Conservation (phyloP, 2,113 vertebrate species). For the Phainopepla nitens region DNA sequence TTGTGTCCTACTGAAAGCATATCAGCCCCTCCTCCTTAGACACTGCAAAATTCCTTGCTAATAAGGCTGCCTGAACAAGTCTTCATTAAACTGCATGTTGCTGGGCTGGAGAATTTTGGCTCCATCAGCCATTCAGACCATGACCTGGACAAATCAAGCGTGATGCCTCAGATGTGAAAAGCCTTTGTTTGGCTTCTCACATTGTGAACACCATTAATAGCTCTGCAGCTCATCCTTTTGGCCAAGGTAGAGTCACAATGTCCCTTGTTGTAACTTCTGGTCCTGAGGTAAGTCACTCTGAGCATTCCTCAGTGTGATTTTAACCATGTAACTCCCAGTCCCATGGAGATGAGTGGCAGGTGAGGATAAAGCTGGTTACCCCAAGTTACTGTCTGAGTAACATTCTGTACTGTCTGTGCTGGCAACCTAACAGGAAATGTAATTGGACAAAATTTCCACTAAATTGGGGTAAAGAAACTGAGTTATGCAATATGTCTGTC, state of each 20-base stretch:
- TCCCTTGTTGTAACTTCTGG: neutral
- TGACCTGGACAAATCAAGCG: slow-evolving; percentile 25
- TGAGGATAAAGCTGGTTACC: neutral
- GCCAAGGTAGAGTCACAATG: neutral
- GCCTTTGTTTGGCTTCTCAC: slow-evolving; percentile 49
- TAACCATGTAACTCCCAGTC: neutral
- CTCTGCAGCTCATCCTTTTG: neutral
- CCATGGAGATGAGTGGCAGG: neutral
- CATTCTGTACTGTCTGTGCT: neutral
- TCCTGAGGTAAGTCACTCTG: neutral
- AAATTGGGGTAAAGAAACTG: neutral
- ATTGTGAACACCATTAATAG: slow-evolving; percentile 20
- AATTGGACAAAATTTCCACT: neutral
- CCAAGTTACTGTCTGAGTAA: neutral
- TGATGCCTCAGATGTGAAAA: slow-evolving; percentile 31
- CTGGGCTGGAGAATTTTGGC: neutral
- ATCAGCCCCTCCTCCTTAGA: neutral
- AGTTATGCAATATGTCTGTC: neutral
- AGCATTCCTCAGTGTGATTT: neutral
- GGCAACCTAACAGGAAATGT: neutral
- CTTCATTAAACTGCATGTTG: slow-evolving; percentile 56
- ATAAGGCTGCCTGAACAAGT: slow-evolving; percentile 51
- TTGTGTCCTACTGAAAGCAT: slow-evolving; percentile 35
- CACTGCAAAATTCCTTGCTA: slow-evolving; percentile 17
- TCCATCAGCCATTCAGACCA: neutral